These are phyloP conservation scores for Argentina silus DNA, from an alignment of 2,797 vertebrate species.

Conservation along the genomic window DNA sequence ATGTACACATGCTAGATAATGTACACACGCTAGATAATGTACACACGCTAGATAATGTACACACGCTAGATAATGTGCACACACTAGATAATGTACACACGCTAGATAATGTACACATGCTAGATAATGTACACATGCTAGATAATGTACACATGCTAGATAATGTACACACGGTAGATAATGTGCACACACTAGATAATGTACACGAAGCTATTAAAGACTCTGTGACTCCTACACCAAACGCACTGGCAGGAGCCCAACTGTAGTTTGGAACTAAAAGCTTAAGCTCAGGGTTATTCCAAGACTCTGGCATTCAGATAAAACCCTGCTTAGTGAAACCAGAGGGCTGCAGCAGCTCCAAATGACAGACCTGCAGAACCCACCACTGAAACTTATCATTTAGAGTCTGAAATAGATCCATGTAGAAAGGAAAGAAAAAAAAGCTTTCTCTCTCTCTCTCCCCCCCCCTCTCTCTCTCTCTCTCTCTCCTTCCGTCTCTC, in stretches of 20 bases:
- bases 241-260: not conserved
- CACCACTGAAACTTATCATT: slow-evolving; percentile 1
- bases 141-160: too few species aligned
- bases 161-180: too few species aligned
- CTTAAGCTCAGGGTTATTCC: not conserved
- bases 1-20: too few species aligned
- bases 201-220: not conserved
- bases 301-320: not conserved
- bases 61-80: too few species aligned
- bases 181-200: not conserved
- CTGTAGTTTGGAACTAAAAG: not conserved
- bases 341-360: not conserved
- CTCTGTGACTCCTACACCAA: not conserved
- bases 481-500: too few species aligned
- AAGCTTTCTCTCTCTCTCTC: not conserved
- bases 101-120: too few species aligned
- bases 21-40: too few species aligned
- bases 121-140: too few species aligned
- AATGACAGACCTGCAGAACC: slow-evolving; percentile 17
- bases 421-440: not conserved
- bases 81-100: too few species aligned
- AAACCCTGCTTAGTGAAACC: not conserved
- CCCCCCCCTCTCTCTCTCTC: too few species aligned
- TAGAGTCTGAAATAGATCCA: slow-evolving; percentile 15
- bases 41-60: too few species aligned